Evolutionary conservation across 2,888 invertebrate genomes (phyloP), one percentile per base, ranked within the genome.

Genomic region (Meteorus cinctellus): DNA sequence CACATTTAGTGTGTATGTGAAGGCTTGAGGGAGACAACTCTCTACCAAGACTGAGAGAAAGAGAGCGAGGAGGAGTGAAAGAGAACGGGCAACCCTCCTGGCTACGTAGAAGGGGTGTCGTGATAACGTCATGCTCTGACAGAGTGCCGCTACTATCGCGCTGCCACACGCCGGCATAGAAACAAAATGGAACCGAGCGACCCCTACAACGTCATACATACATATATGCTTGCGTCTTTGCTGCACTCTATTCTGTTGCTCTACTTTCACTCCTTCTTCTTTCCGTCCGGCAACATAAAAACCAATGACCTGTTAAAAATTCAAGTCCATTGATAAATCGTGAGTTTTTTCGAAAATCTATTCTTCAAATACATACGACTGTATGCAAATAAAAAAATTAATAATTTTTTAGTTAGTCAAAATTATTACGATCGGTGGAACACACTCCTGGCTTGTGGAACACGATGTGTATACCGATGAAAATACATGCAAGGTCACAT

Each of bases 41-140:
- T 51, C 68, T 68, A 55, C 24, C n/a, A n/a, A 8, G n/a, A 24
- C n/a, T 55, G 51, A 24, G 55, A 4, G 19, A 19, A 19, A 4
- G 19, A 19, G 55, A 55, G 55, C 10, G 19, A 55, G 55, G 19
- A 8, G 8, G 81, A 67, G 69, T 27, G 68, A 48, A 68, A 63
- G 76, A 29, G 76, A 59, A 60, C 70, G 72, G 60, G 80, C 79
- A 80, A 84, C 86, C 83, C 85, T 83, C 41, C 82, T 82, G 81
- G 81, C 83, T 83, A 84, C 82, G 85, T 83, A 86, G 88, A 70
- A 88, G 87, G 89, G 88, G 87, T 87, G 88, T 88, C 88, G 87
- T 88, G 91, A 91, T 91, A 91, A 91, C 90, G 91, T 91, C 91
- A 91, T 89, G 90, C 84, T 90, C 89, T 91, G 91, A 91, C 91